Conservation (phyloP, 1,140 invertebrate species). For the Tetraneura akinire region DNA sequence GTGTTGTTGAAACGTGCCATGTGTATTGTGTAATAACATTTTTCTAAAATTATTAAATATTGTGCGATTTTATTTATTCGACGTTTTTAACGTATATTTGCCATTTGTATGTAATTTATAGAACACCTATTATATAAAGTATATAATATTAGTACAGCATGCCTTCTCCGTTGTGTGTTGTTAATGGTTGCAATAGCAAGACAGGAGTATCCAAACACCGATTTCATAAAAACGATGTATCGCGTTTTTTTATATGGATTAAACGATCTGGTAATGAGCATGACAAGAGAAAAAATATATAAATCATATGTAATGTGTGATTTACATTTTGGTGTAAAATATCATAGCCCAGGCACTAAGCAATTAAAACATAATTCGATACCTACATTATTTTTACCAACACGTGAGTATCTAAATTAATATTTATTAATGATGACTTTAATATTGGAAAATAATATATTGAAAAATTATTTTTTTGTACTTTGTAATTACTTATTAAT, state of each 20-base stretch:
- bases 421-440: too few species aligned
- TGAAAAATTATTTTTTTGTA: too few species aligned
- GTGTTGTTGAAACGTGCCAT: too few species aligned
- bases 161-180: slow-evolving; percentile 3
- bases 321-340: background rate
- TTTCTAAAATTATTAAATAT: too few species aligned
- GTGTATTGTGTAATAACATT: background rate
- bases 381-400: slow-evolving; percentile 3
- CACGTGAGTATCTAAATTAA: too few species aligned
- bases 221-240: background rate
- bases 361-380: background rate
- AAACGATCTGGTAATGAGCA: background rate
- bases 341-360: background rate
- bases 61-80: too few species aligned
- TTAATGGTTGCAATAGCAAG: background rate
- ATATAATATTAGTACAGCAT: background rate
- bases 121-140: too few species aligned
- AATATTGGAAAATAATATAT: too few species aligned
- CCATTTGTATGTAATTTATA: background rate
- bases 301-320: slow-evolving; percentile 15
- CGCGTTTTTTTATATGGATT: background rate
- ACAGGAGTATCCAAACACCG: background rate
- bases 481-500: too few species aligned
- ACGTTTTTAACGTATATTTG: background rate
- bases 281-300: background rate